These are phyloP conservation scores for Sceloporus tristichus DNA, from an alignment of 2,113 vertebrate genomes.

Conservation along the genomic window DNA sequence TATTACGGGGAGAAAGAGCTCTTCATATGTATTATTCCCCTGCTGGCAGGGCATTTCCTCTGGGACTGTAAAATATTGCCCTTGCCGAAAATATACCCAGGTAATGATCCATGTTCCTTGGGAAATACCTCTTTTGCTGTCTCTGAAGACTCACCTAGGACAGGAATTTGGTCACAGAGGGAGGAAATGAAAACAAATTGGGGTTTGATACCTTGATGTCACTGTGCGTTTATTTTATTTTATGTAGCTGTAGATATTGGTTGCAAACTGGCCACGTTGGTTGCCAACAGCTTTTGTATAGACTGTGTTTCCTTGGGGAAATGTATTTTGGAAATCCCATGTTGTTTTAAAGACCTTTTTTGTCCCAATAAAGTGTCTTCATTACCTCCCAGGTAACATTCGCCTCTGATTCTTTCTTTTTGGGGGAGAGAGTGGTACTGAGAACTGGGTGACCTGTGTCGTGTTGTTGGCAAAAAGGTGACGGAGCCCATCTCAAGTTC, in stretches of 20 bases:
- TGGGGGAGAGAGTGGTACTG: neutral
- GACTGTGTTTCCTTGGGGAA: neutral
- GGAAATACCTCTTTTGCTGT: neutral
- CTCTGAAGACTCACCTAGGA: neutral
- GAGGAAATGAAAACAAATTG: neutral
- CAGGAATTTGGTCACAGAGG: neutral
- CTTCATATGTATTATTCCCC: neutral
- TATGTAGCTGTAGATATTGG: neutral
- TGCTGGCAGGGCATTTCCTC: conserved; percentile 38
- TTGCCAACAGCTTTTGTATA: conserved; percentile 51
- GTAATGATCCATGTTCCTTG: neutral
- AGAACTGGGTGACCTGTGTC: neutral
- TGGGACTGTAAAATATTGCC: accelerated
- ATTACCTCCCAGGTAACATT: neutral
- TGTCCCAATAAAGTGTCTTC: conserved; percentile 39
- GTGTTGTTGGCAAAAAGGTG: neutral
- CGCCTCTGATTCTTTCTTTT: neutral
- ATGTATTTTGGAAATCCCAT: neutral
- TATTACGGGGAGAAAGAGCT: neutral
- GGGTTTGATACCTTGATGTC: neutral
- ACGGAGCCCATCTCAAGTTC: accelerated
- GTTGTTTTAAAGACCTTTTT: conserved; percentile 29
- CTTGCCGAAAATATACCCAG: neutral
- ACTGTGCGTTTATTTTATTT: too few species aligned
- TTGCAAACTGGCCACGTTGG: conserved; percentile 24